Conservation (phyloP, 2,888 invertebrate genomes). For the Lithosia quadra region DNA sequence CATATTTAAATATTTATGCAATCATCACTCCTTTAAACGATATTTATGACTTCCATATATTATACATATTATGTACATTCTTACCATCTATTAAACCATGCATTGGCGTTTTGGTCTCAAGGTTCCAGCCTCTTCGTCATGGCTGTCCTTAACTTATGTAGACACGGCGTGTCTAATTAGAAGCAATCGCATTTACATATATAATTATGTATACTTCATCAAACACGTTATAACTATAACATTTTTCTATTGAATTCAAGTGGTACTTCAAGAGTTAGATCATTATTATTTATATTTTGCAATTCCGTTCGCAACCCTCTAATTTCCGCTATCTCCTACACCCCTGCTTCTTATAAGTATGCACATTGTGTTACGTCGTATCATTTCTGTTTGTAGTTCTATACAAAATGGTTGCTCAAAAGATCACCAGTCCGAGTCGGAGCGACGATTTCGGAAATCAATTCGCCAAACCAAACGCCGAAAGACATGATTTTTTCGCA, state of each 20-base stretch:
- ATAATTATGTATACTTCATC: slow-evolving; percentile 33
- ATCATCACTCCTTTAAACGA: slow-evolving; percentile 60
- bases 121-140: slow-evolving; percentile 51
- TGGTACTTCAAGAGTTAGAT: slow-evolving; percentile 29
- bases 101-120: slow-evolving; percentile 53
- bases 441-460: slow-evolving; percentile 84
- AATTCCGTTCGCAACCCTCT: slow-evolving; percentile 36
- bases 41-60: slow-evolving; percentile 31
- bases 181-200: slow-evolving; percentile 10
- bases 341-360: slow-evolving; percentile 78
- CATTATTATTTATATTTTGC: slow-evolving; percentile 46
- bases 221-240: slow-evolving; percentile 24
- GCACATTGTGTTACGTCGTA: slow-evolving; percentile 86
- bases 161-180: slow-evolving; percentile 28
- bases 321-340: slow-evolving; percentile 42
- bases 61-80: slow-evolving; percentile 41
- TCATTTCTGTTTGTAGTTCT: slow-evolving; percentile 87
- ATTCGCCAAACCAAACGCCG: slow-evolving; percentile 77
- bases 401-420: slow-evolving; percentile 87
- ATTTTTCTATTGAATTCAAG: slow-evolving; percentile 30
- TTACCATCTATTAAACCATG: slow-evolving; percentile 34
- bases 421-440: slow-evolving; percentile 85
- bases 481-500: slow-evolving; percentile 87
- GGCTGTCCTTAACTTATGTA: slow-evolving; percentile 31
- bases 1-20: slow-evolving; percentile 68